Base-by-base conservation (phyloP, 2,888 invertebrate species). In the Desoria tigrina region DNA sequence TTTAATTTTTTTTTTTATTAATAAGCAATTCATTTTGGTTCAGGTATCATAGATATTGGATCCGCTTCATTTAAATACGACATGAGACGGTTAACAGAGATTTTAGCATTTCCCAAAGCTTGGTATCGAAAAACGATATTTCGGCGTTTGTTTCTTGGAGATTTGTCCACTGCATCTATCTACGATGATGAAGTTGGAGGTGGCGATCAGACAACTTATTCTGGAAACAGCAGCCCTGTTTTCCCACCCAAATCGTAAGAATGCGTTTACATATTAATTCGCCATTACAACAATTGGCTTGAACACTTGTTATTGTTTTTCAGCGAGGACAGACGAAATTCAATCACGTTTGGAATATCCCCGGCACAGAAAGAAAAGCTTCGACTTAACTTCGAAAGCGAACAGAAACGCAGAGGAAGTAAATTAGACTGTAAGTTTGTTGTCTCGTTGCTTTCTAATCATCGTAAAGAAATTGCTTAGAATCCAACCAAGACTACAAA, bases 11-110 rank as follows among this genome's bases (percentile, higher is more conserved):
- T 45, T 45, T 16, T 45, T 45, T 45, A 6, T 45, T 45, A 21
- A 9, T 45, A n/a, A 16, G 21, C 53, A 14, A 14, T 14, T 21
- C n/a, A n/a, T n/a, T n/a, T n/a, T n/a, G n/a, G n/a, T n/a, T n/a
- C 79, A 90, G 92, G 94, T 1, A 93, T 96, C 74, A 89, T 94
- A 77, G 95, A 96, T 82, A 93, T 96, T 75, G 96, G 96, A 26
- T 93, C 92, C 24, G 94, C 94, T 11, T 93, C 92, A 26, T 98
- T 99, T 81, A 96, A 97, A 79, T 99, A 98, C 81, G 98, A 99
- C 80, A 98, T 99, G 96, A 86, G 98, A 39, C 86, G 98, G 0
- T 82, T 99, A 70, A 92, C 94, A 0, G 99, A 99, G 83, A 96
- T 99, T 78, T 83, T 99, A 65, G 95, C 96, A 0, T 97, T 99